phyloP scores from a whole-genome alignment of 2,888 invertebrate species.

The Synanthedon formicaeformis region DNA sequence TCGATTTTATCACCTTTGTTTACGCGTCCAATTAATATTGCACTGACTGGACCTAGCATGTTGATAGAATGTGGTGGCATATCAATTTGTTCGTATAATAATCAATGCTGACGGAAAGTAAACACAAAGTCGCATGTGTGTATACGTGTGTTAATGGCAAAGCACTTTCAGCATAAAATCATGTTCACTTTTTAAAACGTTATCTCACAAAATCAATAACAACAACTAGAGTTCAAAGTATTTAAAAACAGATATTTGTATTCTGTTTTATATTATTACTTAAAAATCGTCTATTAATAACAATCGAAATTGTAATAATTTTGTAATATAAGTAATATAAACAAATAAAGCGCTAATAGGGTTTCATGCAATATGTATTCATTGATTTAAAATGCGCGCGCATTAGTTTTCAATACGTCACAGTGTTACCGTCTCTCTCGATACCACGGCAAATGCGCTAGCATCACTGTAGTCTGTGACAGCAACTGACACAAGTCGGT shows the following conservation, averaged over 20 bases:
- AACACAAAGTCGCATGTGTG: conserved; percentile 8
- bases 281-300: too few species aligned
- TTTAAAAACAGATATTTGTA: too few species aligned
- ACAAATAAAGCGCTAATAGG: conserved; percentile 21
- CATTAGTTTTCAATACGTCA: conserved; percentile 10
- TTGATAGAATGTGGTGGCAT: neutral
- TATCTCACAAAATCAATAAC: too few species aligned
- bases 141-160: neutral
- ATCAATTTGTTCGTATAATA: conserved; percentile 24
- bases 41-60: neutral
- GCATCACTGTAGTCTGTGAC: too few species aligned
- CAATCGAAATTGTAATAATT: too few species aligned
- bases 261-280: too few species aligned
- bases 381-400: conserved; percentile 33
- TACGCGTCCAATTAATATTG: neutral
- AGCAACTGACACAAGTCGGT: neutral
- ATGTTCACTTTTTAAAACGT: neutral
- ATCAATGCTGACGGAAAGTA: conserved; percentile 12
- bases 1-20: conserved; percentile 26
- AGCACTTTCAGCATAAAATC: neutral
- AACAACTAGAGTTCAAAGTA: too few species aligned
- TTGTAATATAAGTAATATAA: neutral
- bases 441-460: too few species aligned
- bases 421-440: too few species aligned
- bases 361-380: conserved; percentile 5